Conservation (phyloP, 2,888 invertebrate genomes). For the Panopea generosa region DNA sequence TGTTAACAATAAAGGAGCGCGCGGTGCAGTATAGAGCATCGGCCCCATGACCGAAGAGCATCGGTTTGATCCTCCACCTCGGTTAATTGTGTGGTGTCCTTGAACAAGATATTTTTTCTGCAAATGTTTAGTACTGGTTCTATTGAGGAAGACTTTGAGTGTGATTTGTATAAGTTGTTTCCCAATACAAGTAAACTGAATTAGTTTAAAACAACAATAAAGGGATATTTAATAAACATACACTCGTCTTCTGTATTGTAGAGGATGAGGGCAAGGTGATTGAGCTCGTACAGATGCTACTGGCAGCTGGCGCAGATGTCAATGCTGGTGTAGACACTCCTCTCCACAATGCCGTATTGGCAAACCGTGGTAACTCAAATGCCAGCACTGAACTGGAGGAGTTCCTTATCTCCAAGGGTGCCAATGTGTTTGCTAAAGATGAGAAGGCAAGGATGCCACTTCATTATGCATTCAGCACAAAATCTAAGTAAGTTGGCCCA, state of each 20-base stretch:
- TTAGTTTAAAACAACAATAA: no score
- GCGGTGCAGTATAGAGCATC: no score
- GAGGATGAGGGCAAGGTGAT: slow-evolving; percentile 69
- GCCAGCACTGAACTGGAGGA: slow-evolving; percentile 86
- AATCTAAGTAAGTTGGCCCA: slow-evolving; percentile 50
- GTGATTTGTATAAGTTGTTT: no score
- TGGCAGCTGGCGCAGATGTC: slow-evolving; percentile 80
- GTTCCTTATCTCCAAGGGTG: slow-evolving; percentile 84
- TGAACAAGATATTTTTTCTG: no score
- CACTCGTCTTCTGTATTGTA: background rate
- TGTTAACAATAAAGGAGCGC: no score
- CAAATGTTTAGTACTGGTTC: no score
- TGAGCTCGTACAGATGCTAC: slow-evolving; percentile 73
- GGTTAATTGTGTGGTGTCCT: no score
- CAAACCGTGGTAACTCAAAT: slow-evolving; percentile 85
- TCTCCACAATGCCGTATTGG: slow-evolving; percentile 86
- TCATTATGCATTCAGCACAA: slow-evolving; percentile 85
- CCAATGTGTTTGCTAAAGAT: slow-evolving; percentile 83
- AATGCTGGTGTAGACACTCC: slow-evolving; percentile 83
- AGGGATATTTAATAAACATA: background rate
- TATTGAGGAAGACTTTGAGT: no score
- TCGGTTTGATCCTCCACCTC: no score
- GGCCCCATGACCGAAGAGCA: no score
- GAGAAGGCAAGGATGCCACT: slow-evolving; percentile 84
- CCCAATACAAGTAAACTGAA: no score